Evolutionary conservation across 1,140 invertebrate species (phyloP).

Genomic region (Papilio polyxenes): DNA sequence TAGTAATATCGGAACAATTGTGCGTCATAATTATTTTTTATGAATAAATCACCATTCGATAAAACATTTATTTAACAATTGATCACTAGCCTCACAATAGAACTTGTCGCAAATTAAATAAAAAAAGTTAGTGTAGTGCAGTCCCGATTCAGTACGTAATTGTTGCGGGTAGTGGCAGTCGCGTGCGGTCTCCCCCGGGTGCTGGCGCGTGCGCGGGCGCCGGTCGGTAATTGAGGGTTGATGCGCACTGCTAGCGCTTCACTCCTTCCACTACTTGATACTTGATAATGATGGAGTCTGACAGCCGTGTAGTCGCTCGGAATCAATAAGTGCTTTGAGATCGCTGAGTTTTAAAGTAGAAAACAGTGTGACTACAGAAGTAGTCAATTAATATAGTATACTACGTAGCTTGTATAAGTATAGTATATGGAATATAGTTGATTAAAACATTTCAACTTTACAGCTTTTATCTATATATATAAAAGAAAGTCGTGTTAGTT

Average conservation of each 20-base stretch:
- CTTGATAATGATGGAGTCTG: slow-evolving; percentile 68
- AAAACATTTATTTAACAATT: neutral
- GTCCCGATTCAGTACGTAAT: slow-evolving; percentile 62
- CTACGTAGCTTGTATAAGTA: no score
- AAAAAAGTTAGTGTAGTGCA: slow-evolving; percentile 39
- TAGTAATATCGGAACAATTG: neutral
- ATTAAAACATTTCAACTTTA: no score
- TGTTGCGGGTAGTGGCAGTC: slow-evolving; percentile 67
- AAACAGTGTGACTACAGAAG: no score
- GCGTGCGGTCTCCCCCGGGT: slow-evolving; percentile 71
- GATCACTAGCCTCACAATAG: neutral
- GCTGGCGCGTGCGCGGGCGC: slow-evolving; percentile 65
- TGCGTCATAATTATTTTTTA: neutral
- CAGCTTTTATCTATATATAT: no score
- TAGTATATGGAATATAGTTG: no score
- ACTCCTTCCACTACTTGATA: slow-evolving; percentile 52
- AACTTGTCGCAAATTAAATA: slow-evolving; percentile 33
- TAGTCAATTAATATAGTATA: no score
- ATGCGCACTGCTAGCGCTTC: slow-evolving; percentile 64
- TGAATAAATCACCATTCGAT: neutral
- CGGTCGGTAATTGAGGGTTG: slow-evolving; percentile 65
- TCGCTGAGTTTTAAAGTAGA: neutral
- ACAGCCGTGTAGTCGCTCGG: slow-evolving; percentile 60
- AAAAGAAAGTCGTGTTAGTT: no score
- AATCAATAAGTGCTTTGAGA: slow-evolving; percentile 54